Conservation (phyloP, 2,888 invertebrate genomes). For the Oegoconia quadripuncta region DNA sequence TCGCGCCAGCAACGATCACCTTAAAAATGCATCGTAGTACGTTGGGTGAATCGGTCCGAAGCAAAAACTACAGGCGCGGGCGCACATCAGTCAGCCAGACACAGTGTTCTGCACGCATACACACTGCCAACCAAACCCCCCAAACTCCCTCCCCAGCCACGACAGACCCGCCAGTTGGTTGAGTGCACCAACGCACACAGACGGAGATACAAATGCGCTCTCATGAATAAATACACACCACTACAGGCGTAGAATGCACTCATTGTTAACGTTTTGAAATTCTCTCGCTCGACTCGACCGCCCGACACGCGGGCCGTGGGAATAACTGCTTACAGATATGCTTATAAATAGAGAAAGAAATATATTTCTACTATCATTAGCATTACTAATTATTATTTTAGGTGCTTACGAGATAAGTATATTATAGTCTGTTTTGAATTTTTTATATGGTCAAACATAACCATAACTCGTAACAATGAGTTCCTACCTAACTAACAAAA, state of each 20-base stretch:
- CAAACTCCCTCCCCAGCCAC: too few relatives aligned
- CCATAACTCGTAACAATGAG: too few relatives aligned
- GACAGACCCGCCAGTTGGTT: constrained; percentile 25
- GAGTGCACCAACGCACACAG: constrained; percentile 36
- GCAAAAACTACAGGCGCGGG: background rate
- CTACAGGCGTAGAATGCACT: constrained; percentile 49
- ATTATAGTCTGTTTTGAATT: too few relatives aligned
- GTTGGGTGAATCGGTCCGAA: too few relatives aligned
- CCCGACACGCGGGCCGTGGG: constrained; percentile 62
- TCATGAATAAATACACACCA: constrained; percentile 30
- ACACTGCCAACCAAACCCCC: too few relatives aligned
- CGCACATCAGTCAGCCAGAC: background rate
- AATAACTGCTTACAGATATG: constrained; percentile 32
- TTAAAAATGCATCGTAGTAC: too few relatives aligned
- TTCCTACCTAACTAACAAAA: too few relatives aligned
- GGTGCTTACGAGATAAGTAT: too few relatives aligned
- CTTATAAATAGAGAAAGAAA: constrained; percentile 3
- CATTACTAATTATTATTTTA: background rate
- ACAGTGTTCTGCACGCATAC: background rate
- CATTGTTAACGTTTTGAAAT: constrained; percentile 71
- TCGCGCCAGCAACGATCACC: too few relatives aligned
- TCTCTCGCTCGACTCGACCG: constrained; percentile 56
- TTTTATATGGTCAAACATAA: too few relatives aligned
- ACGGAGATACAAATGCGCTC: constrained; percentile 28
- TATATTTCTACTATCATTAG: too few relatives aligned